Base-by-base conservation (phyloP, 2,888 invertebrate species). In the Helicoverpa assulta region DNA sequence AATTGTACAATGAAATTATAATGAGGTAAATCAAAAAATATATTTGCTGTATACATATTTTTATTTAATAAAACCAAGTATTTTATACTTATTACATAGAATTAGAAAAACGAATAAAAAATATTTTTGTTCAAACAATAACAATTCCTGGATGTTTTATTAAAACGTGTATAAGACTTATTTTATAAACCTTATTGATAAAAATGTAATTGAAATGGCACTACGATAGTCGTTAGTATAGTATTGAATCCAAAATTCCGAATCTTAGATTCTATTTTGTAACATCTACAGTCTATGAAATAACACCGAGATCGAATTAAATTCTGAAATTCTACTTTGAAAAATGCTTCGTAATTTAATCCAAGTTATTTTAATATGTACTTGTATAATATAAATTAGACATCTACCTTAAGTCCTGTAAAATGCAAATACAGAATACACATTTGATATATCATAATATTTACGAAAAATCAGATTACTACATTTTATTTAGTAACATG, bases 61-160 rank as follows among this genome's bases (percentile, higher is more conserved):
- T 87, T 85, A 86, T 88, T 88, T 71, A 56, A 78, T 84, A 75
- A 71, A 69, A 75, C 59, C 63, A 73, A 73, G 77, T 84, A 85
- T 75, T 70, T 84, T 82, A 81, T 78, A 73, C 83, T 82, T 81
- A 84, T 64, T 75, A 78, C 63, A 76, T 80, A 74, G 12, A 78
- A 83, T 69, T 50, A 72, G 16, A 73, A 67, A 82, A 66, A 56
- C 43, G 10, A 54, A 12, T 53, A 40, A 55, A 70, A 73, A 61
- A 72, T 61, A 55, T 67, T 78, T 74, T 65, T 50, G 52, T 53
- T 50, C 14, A 66, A 78, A 51, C 43, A 18, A 78, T 60, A 56
- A 51, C 29, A 77, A 18, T 55, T 67, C 47, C 33, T 7, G 58
- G 67, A 62, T 67, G 61, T 73, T 18, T 37, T 43, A 37, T 53